A percentile compares a stretch with the other conserved stretches of the same genome.
These are phyloP conservation scores for Clarias platycephalus DNA, from an alignment of 2,797 vertebrate species.

Conservation along the genomic window DNA sequence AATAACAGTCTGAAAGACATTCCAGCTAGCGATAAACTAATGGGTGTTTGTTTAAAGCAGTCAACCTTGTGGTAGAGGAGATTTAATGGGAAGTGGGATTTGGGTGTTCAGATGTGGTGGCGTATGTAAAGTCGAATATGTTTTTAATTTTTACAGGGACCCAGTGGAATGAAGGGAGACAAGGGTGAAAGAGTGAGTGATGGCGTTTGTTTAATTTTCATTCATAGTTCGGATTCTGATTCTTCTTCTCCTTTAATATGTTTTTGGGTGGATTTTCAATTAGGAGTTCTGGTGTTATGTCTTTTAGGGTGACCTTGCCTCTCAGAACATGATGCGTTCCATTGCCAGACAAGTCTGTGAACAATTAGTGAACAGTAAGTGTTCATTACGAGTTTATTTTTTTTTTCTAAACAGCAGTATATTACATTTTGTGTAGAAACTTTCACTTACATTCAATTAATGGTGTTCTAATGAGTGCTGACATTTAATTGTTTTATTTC, in stretches of 20 bases:
- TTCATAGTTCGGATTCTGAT: neutral
- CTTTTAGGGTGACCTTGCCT: conserved; percentile 89
- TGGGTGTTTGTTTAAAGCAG: conserved; percentile 26
- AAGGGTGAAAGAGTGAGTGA: conserved; percentile 92
- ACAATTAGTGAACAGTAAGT: conserved; percentile 88
- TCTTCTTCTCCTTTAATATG: neutral
- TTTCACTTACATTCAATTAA: neutral
- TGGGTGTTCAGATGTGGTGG: conserved; percentile 9
- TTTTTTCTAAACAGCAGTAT: neutral
- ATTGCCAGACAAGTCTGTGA: conserved; percentile 97
- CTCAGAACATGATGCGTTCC: conserved; percentile 96
- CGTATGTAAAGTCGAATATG: conserved; percentile 27
- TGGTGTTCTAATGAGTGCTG: neutral
- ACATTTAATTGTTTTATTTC: neutral
- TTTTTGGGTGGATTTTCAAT: neutral
- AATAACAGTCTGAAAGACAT: conserved; percentile 25
- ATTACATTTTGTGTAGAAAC: neutral
- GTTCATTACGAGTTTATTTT: neutral
- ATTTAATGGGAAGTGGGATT: neutral
- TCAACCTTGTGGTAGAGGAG: conserved; percentile 2
- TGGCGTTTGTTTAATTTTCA: conserved; percentile 35
- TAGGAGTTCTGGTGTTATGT: conserved; percentile 37
- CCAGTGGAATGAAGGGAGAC: conserved; percentile 88
- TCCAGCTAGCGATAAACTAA: conserved; percentile 22
- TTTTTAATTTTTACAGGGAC: conserved; percentile 76